Evolutionary conservation across 2,888 invertebrate genomes (phyloP).

Genomic region (Macaria notata): DNA sequence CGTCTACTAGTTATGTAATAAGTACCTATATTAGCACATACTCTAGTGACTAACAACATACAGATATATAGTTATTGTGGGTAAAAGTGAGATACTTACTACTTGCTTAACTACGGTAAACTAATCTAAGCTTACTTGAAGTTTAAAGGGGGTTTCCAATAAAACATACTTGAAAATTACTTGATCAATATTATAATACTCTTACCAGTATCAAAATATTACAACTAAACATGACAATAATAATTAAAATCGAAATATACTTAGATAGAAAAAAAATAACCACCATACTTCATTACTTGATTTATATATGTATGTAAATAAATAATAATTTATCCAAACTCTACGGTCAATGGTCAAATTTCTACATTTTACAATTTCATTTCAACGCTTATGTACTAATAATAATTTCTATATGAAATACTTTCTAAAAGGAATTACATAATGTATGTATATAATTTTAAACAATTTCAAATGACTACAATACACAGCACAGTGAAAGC

Average conservation of each 20-base stretch:
- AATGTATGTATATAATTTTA: constrained; percentile 1
- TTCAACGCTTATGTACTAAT: constrained; percentile 4
- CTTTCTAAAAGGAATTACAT: constrained; percentile 18
- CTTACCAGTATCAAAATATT: constrained; percentile 55
- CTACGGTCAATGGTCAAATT: constrained; percentile 24
- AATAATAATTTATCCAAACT: constrained; percentile 33
- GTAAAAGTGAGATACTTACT: too few relatives aligned
- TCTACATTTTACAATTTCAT: constrained; percentile 9
- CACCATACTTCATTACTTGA: constrained; percentile 22
- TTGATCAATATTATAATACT: constrained; percentile 51
- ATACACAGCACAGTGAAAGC: constrained; percentile 23
- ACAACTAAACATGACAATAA: constrained; percentile 43
- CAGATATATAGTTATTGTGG: too few relatives aligned
- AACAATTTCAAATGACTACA: constrained; percentile 17
- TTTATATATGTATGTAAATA: constrained; percentile 20
- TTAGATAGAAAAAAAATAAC: constrained; percentile 38
- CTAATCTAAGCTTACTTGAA: too few relatives aligned
- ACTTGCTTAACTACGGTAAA: too few relatives aligned
- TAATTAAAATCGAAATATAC: constrained; percentile 35
- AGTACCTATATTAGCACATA: too few relatives aligned
- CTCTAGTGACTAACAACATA: too few relatives aligned
- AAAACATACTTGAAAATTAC: constrained; percentile 42
- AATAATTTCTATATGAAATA: constrained; percentile 15
- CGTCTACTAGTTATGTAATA: too few relatives aligned
- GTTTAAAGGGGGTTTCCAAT: constrained; percentile 15